These are phyloP conservation scores for Gonioctena quinquepunctata DNA, from an alignment of 1,140 invertebrate genomes.

Conservation along the genomic window DNA sequence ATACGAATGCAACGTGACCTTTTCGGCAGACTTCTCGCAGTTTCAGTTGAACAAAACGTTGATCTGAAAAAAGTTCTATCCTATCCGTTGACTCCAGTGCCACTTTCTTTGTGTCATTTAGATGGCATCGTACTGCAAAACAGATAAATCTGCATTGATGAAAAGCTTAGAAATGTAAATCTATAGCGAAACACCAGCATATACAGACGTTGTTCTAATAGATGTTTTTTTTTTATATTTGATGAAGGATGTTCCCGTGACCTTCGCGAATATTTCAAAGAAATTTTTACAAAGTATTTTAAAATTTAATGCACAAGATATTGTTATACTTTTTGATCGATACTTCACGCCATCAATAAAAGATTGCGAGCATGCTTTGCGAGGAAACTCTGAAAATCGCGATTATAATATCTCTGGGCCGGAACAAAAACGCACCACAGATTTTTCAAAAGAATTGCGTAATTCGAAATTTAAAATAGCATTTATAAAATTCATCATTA, in stretches of 20 bases:
- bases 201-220: constrained; percentile 29
- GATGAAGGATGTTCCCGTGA: constrained; percentile 10
- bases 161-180: constrained; percentile 33
- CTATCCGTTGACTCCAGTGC: constrained; percentile 42
- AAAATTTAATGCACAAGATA: not conserved
- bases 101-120: constrained; percentile 46
- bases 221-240: constrained; percentile 10
- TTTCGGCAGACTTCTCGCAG: constrained; percentile 36
- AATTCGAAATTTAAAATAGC: not conserved
- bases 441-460: not conserved
- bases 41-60: constrained; percentile 36
- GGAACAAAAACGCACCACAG: not conserved
- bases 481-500: not conserved
- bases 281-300: constrained; percentile 10
- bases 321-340: constrained; percentile 22
- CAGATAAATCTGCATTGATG: constrained; percentile 39
- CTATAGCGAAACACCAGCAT: constrained; percentile 22
- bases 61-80: constrained; percentile 37
- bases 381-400: not conserved
- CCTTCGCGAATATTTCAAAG: constrained; percentile 16
- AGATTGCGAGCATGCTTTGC: constrained; percentile 19
- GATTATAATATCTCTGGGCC: constrained; percentile 19
- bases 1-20: constrained; percentile 45
- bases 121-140: constrained; percentile 47
- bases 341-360: constrained; percentile 29